Evolutionary conservation across 2,113 vertebrate genomes (phyloP), one percentile per base, ranked within the genome.

Genomic region (Acinonyx jubatus): DNA sequence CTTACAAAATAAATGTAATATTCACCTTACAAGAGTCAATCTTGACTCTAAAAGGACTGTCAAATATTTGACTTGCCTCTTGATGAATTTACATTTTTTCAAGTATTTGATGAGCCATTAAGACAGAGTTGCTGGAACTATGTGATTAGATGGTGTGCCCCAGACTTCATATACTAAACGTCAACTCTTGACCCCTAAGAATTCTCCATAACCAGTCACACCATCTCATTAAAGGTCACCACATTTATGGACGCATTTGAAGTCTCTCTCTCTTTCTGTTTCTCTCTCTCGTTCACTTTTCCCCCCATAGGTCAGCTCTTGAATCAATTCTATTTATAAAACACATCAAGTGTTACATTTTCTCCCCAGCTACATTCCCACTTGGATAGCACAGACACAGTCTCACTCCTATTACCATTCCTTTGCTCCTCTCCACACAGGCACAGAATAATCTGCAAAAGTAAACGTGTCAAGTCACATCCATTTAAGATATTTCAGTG

Each of bases 331-430:
- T 73, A 52, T 87, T 18, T 38, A 33, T 83, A 9, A 63, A 36
- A 21, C 21, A 6, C 2, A 13, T 7, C 0, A 10, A 13, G 6
- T 7, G 7, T 33, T 27, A 36, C n/a, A 18, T 29, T 52, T 48
- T 18, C 4, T 90, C n/a, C 10, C 63, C n/a, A 18, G 8, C n/a
- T 5, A 5, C 13, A 13, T 48, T 18, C 45, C 16, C 8, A 45
- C 9, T 61, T 31, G 7, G 4, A 33, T 71, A 21, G 15, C 23
- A 12, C 25, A 29, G 7, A 38, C 19, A 31, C 4, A 31, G 41
- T 36, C 8, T 57, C 11, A 25, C 41, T 94, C 41, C 12, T 3
- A 23, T 23, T 89, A 21, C 27, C 8, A 16, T 5, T 21, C 14
- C 7, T 92, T 23, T 63, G 78, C 3, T 79, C 25, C 1, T 84